Percentiles rank a stretch among this genome's conserved stretches.
Conservation (phyloP, 2,888 invertebrate genomes). For the Rotaria socialis region DNA sequence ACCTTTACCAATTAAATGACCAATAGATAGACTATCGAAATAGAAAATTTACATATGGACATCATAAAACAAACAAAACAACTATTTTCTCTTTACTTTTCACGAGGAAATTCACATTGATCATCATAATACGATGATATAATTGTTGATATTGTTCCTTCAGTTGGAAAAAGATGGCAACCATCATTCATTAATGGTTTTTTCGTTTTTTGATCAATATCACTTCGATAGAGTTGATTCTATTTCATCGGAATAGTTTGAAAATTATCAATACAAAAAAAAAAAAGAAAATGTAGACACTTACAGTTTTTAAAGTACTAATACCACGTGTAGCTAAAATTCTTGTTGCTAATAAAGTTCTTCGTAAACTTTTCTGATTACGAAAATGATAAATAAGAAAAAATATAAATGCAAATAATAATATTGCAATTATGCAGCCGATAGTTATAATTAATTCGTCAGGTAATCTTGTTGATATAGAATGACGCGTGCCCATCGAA, state of each 20-base stretch:
- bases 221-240: constrained; percentile 37
- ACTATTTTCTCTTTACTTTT: background rate
- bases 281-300: background rate
- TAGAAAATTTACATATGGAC: background rate
- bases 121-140: constrained; percentile 34
- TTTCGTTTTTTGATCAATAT: constrained; percentile 19
- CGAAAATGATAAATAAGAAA: constrained; percentile 37
- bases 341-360: constrained; percentile 15
- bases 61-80: background rate
- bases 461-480: background rate
- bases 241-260: background rate
- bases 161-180: constrained; percentile 17
- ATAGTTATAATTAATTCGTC: background rate
- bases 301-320: constrained; percentile 25
- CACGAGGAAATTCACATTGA: constrained; percentile 45
- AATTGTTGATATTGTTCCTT: constrained; percentile 33
- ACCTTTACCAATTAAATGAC: constrained; percentile 42
- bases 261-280: background rate
- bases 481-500: background rate
- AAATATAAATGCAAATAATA: constrained; percentile 9
- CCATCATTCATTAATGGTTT: background rate
- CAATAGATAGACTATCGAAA: constrained; percentile 28
- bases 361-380: constrained; percentile 29
- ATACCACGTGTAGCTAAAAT: constrained; percentile 32
- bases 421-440: background rate